Percentiles rank a stretch among this genome's conserved stretches.
These are phyloP conservation scores for Porites lutea DNA, from an alignment of 64 coral and sea anemone genomes.

Conservation along the genomic window DNA sequence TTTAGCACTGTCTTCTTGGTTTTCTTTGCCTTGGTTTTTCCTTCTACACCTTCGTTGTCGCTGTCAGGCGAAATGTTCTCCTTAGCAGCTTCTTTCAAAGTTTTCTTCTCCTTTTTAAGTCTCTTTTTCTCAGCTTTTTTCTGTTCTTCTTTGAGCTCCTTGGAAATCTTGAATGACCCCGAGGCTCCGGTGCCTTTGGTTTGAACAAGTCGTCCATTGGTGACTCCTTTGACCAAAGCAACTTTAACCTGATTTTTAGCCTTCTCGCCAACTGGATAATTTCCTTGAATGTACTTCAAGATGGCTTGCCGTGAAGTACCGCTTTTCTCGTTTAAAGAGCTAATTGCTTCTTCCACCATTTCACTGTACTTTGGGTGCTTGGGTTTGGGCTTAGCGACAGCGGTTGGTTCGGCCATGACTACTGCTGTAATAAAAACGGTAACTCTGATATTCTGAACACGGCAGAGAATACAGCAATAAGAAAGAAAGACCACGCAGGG, in stretches of 20 bases:
- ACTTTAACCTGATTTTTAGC: conserved; percentile 75
- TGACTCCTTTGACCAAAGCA: conserved; percentile 75
- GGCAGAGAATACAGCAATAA: not conserved
- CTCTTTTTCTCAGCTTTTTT: conserved; percentile 66
- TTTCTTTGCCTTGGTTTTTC: conserved; percentile 44
- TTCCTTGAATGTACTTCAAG: conserved; percentile 76
- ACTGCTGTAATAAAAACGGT: not conserved
- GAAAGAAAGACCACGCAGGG: not conserved
- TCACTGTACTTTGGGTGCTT: conserved; percentile 75
- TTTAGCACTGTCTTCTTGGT: not conserved
- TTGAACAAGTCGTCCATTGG: conserved; percentile 65
- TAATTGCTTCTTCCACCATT: conserved; percentile 93
- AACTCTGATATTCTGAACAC: not conserved
- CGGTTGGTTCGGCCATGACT: conserved; percentile 18
- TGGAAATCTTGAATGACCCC: conserved; percentile 88
- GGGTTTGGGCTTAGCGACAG: conserved; percentile 54
- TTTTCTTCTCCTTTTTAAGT: conserved; percentile 57
- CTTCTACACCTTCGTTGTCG: conserved; percentile 21
- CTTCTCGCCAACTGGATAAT: conserved; percentile 66
- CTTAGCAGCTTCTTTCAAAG: conserved; percentile 48
- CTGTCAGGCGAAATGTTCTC: conserved; percentile 34
- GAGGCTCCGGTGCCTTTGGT: conserved; percentile 81
- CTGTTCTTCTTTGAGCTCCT: conserved; percentile 80
- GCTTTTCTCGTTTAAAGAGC: conserved; percentile 74
- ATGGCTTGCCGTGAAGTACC: conserved; percentile 93